Conservation (phyloP, 2,113 vertebrate genomes). For the Illadopsis cleaveri region DNA sequence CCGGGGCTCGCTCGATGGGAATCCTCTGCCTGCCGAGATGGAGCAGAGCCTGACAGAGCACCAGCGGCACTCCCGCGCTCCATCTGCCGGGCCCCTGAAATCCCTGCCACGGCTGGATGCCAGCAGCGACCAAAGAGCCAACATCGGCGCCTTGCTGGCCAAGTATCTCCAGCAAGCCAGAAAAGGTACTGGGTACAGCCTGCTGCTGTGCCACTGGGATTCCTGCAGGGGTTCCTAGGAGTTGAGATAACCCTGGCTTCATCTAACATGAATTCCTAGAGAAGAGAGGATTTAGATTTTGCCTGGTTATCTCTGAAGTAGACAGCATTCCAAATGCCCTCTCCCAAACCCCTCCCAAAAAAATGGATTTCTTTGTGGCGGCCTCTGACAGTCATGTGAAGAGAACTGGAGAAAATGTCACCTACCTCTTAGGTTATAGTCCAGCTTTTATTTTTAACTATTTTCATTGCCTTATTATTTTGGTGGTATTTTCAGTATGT, state of each 20-base stretch:
- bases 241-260: not conserved
- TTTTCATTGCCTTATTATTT: not conserved
- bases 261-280: not conserved
- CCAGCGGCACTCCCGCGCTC: constrained; percentile 70
- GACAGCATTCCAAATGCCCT: not conserved
- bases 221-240: not conserved
- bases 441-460: not conserved
- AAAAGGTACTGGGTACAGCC: constrained; percentile 80
- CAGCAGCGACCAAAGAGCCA: constrained; percentile 76
- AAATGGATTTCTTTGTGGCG: not conserved
- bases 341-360: not conserved
- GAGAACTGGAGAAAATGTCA: not conserved
- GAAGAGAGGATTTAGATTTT: not conserved
- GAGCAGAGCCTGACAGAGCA: constrained; percentile 52
- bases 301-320: not conserved
- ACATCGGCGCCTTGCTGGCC: constrained; percentile 84
- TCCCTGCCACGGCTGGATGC: constrained; percentile 67
- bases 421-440: not conserved
- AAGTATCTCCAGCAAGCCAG: constrained; percentile 86
- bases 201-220: not conserved
- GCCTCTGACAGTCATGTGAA: not conserved
- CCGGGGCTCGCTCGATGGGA: constrained; percentile 46
- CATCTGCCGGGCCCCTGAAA: constrained; percentile 68
- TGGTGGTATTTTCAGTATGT: not conserved
- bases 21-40: constrained; percentile 47